A percentile compares a stretch with the other conserved stretches of the same genome.
Conservation (phyloP, 2,113 vertebrate species). For the Peromyscus polionotus region DNA sequence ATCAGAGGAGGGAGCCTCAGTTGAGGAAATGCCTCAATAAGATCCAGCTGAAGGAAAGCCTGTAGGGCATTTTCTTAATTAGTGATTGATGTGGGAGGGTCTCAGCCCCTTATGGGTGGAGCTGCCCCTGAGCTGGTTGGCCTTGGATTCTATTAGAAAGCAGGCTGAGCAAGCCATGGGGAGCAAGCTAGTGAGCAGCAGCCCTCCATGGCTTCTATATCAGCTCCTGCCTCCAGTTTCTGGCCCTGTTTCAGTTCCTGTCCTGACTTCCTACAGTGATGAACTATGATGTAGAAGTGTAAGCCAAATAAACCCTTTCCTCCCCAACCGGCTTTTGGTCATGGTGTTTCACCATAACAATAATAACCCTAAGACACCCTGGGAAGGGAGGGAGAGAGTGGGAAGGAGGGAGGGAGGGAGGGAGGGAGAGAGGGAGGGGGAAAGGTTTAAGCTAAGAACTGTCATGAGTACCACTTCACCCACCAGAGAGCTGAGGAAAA, state of each 20-base stretch:
- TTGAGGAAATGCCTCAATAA: background rate
- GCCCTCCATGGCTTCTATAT: background rate
- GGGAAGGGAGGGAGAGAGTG: background rate
- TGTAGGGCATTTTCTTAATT: background rate
- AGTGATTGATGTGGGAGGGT: background rate
- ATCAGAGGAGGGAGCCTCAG: background rate
- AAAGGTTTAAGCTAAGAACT: background rate
- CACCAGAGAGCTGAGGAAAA: background rate
- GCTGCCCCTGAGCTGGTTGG: background rate
- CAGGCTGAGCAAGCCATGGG: background rate
- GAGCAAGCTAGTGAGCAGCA: background rate
- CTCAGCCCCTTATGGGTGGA: background rate
- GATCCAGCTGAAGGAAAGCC: background rate
- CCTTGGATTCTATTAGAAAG: background rate
- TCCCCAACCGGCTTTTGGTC: background rate
- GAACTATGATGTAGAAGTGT: background rate
- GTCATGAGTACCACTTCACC: background rate
- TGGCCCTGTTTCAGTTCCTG: background rate
- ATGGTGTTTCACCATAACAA: background rate
- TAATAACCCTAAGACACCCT: background rate
- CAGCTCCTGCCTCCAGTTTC: background rate
- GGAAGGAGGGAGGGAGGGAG: background rate
- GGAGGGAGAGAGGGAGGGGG: accelerated
- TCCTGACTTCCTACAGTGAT: background rate
- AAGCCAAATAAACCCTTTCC: background rate